Conservation (phyloP, 2,113 vertebrate species). For the Dromiciops gliroides region DNA sequence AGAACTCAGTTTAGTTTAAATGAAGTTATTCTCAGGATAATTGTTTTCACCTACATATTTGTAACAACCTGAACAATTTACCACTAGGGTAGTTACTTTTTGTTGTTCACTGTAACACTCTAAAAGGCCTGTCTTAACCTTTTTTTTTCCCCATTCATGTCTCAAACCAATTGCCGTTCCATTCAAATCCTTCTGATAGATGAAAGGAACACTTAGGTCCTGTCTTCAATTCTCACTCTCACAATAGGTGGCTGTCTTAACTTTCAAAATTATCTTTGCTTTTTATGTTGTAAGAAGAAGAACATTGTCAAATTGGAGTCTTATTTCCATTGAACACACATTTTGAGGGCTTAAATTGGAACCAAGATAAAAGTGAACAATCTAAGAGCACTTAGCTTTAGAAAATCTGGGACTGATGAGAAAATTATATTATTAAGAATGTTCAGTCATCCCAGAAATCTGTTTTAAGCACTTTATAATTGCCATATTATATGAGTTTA, state of each 20-base stretch:
- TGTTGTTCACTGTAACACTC: neutral
- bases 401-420: neutral
- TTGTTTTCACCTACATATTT: neutral
- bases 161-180: slow-evolving; percentile 5
- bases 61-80: neutral
- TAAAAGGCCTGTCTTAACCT: neutral
- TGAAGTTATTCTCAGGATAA: slow-evolving; percentile 32
- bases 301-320: slow-evolving; percentile 44
- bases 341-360: neutral
- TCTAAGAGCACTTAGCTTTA: neutral
- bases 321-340: neutral
- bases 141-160: slow-evolving; percentile 43
- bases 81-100: neutral
- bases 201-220: slow-evolving; percentile 49
- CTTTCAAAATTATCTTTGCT: slow-evolving; percentile 46
- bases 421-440: slow-evolving; percentile 8
- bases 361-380: neutral
- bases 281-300: slow-evolving; percentile 30
- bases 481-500: neutral
- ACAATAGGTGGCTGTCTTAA: slow-evolving; percentile 49
- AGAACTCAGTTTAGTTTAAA: neutral
- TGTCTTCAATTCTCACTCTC: slow-evolving; percentile 51
- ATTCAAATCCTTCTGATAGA: slow-evolving; percentile 32
- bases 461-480: neutral
- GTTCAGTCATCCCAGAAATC: neutral